Conservation (phyloP, 2,113 vertebrate genomes). For the Siniperca chuatsi region DNA sequence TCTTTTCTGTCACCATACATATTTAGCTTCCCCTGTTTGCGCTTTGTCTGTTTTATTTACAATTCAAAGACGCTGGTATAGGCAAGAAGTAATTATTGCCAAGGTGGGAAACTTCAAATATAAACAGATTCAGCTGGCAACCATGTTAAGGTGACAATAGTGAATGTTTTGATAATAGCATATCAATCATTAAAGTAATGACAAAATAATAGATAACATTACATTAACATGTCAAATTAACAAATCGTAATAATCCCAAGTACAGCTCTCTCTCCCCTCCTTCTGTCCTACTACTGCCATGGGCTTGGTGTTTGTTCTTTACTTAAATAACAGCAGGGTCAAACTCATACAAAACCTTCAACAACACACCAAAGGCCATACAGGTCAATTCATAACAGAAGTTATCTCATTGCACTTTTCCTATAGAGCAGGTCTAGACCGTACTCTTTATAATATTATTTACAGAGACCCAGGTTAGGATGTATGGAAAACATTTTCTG, state of each 20-base stretch:
- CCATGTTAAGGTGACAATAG: neutral
- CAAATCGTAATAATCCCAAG: neutral
- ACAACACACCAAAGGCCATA: neutral
- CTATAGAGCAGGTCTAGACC: too few species aligned
- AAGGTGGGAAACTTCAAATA: constrained; percentile 22
- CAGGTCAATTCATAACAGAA: neutral
- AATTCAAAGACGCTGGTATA: constrained; percentile 27
- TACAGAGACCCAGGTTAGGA: too few species aligned
- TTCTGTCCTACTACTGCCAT: neutral
- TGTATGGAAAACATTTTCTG: too few species aligned
- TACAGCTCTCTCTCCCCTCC: neutral
- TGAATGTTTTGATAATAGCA: constrained; percentile 4
- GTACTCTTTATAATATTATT: too few species aligned
- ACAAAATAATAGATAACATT: constrained; percentile 9
- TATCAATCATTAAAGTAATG: constrained; percentile 7
- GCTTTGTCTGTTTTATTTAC: constrained; percentile 34
- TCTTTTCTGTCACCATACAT: constrained; percentile 23
- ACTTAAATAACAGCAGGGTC: neutral
- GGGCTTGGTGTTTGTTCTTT: neutral
- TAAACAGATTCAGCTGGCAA: constrained; percentile 33
- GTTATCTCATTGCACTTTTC: too few species aligned
- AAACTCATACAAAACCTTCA: neutral
- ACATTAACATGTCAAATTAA: neutral
- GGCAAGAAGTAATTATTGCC: constrained; percentile 17
- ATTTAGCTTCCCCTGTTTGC: neutral